Base-by-base conservation (phyloP, 2,797 vertebrate genomes). In the Cryptoblepharus egeriae region DNA sequence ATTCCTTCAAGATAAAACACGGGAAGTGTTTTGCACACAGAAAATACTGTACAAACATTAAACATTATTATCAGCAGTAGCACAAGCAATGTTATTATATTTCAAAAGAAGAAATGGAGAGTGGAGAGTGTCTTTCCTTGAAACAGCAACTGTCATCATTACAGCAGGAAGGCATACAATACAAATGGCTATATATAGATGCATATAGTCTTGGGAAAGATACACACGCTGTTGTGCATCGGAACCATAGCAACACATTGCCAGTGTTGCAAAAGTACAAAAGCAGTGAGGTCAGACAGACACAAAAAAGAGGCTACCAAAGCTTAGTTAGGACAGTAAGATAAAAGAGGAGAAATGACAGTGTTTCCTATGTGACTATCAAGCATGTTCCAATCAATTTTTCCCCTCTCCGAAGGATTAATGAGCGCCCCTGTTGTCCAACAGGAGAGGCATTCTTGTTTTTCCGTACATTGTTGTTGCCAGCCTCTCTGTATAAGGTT, bases 191-290 rank as follows among this genome's bases (percentile, higher is more conserved):
- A 84, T 68, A 74, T 79, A 79, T 84, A 82, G 73, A 42, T 71
- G n/a, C 67, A 39, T 61, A 72, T 60, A 2, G 1, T 85, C 89
- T 88, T 49, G 71, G 82, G 84, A 89, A 81, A 74, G 82, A 89
- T 72, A 82, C 72, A 87, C 88, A 75, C 61, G 5, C 58, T 81
- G 75, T 79, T 85, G 79, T 78, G 86, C 84, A 83, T 60, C 74
- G 77, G 87, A 93, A 85, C 91, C 89, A 89, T 77, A 80, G 91
- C 84, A 90, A 90, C 75, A 0, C 0, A 0, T 58, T 80, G 39
- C 18, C 67, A 55, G 49, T 13, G 37, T 24, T 67, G 20, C 49
- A 63, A 81, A 49, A 84, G 37, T n/a, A 79, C 22, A 81, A 75
- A 77, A 72, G 77, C 64, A 64, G 2, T 0, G 2, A 78, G 71